phyloP scores from a whole-genome alignment of 2,888 invertebrate species.

The Caenorhabditis sp. region DNA sequence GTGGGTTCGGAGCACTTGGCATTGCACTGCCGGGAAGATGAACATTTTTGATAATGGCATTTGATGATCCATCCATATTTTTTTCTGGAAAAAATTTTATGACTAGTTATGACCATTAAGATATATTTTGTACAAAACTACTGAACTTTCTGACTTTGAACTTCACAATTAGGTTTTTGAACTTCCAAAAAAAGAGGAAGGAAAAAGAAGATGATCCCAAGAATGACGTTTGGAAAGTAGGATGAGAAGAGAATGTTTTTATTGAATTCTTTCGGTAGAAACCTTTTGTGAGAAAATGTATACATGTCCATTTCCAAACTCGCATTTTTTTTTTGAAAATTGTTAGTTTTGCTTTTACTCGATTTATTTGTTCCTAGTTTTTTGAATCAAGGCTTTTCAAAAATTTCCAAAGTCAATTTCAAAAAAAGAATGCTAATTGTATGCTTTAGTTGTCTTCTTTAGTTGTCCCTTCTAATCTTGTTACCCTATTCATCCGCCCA shows the following conservation, averaged over 20 bases:
- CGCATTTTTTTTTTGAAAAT: not conserved
- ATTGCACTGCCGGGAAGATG: constrained; percentile 27
- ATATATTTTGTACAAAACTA: too few species aligned
- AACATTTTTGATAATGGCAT: constrained; percentile 41
- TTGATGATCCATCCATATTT: constrained; percentile 23
- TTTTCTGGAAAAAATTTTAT: constrained; percentile 40
- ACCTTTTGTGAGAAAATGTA: not conserved
- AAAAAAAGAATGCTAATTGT: constrained; percentile 10
- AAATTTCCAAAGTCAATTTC: not conserved
- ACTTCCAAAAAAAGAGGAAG: not conserved
- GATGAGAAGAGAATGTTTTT: constrained; percentile 22
- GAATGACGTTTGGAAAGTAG: constrained; percentile 30
- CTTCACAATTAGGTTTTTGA: too few species aligned
- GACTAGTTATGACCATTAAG: too few species aligned
- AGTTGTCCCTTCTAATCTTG: constrained; percentile 52
- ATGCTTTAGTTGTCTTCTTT: constrained; percentile 1
- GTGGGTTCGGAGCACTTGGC: too few species aligned
- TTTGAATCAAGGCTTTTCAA: not conserved
- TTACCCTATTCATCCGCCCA: constrained; percentile 34
- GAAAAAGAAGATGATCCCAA: not conserved
- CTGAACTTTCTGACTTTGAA: not conserved
- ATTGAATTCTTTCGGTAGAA: constrained; percentile 26
- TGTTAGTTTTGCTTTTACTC: not conserved
- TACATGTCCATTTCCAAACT: not conserved
- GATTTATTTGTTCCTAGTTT: not conserved